Conservation (phyloP, 2,888 invertebrate genomes). For the Leptinotarsa peninsularis region DNA sequence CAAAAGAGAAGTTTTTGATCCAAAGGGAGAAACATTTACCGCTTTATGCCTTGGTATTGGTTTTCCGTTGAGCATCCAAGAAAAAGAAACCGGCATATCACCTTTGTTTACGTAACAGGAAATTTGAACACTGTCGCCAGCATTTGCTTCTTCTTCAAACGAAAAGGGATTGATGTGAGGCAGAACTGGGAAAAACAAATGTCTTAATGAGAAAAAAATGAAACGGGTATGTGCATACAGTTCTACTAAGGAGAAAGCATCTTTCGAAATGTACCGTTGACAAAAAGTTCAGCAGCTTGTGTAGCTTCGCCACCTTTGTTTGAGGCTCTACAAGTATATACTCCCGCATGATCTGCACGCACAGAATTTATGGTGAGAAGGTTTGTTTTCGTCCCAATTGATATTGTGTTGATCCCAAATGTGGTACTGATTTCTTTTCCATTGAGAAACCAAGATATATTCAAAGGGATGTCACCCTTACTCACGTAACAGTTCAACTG, state of each 20-base stretch:
- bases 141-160: slow-evolving; percentile 74
- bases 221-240: not conserved
- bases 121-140: slow-evolving; percentile 76
- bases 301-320: slow-evolving; percentile 76
- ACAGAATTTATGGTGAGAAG: slow-evolving; percentile 74
- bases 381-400: slow-evolving; percentile 70
- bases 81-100: slow-evolving; percentile 77
- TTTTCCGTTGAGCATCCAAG: slow-evolving; percentile 79
- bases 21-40: slow-evolving; percentile 71
- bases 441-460: slow-evolving; percentile 82
- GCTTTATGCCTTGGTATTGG: slow-evolving; percentile 69
- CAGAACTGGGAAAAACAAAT: slow-evolving; percentile 62
- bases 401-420: slow-evolving; percentile 56
- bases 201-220: slow-evolving; percentile 9
- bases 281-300: slow-evolving; percentile 73
- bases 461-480: slow-evolving; percentile 80
- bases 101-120: slow-evolving; percentile 74
- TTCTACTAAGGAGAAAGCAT: slow-evolving; percentile 11
- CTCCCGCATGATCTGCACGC: slow-evolving; percentile 76
- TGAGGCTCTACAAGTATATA: slow-evolving; percentile 77
- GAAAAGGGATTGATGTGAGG: slow-evolving; percentile 78
- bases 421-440: slow-evolving; percentile 62
- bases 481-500: slow-evolving; percentile 77
- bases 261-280: slow-evolving; percentile 72
- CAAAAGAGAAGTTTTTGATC: slow-evolving; percentile 74